phyloP scores from a whole-genome alignment of 2,797 vertebrate species.

The Brachyrhaphis roseni region DNA sequence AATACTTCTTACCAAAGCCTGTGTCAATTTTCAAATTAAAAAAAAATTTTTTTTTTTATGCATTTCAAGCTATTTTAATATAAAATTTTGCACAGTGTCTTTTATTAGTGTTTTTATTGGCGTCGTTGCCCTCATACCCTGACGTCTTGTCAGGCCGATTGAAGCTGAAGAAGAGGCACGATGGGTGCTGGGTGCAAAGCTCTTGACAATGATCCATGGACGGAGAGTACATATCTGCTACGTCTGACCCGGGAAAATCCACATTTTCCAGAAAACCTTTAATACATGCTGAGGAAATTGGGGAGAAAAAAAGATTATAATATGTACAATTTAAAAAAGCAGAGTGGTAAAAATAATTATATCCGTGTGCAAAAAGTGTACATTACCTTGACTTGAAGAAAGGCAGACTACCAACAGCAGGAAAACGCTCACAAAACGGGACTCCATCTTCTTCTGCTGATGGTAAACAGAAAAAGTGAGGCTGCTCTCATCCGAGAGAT shows the following conservation, averaged over 20 bases:
- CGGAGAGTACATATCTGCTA: conserved; percentile 70
- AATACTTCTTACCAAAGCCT: background rate
- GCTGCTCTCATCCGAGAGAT: background rate
- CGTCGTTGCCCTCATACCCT: conserved; percentile 38
- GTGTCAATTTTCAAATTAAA: background rate
- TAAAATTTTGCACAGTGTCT: background rate
- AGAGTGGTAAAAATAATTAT: background rate
- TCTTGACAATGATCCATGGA: conserved; percentile 81
- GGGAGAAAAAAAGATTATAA: background rate
- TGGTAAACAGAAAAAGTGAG: background rate
- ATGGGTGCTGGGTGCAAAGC: conserved; percentile 84
- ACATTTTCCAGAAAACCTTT: conserved; percentile 67
- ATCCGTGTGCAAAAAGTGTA: background rate
- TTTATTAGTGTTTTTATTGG: background rate
- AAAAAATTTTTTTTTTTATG: background rate
- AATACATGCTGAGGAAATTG: conserved; percentile 73
- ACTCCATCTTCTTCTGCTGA: conserved; percentile 38
- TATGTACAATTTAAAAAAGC: background rate
- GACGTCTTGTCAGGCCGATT: conserved; percentile 65
- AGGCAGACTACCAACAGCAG: conserved; percentile 46
- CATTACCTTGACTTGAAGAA: conserved; percentile 56
- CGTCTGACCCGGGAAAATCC: conserved; percentile 84
- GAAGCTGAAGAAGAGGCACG: conserved; percentile 86
- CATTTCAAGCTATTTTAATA: background rate
- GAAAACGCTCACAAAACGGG: background rate